These are phyloP conservation scores for Spizella passerina DNA, from an alignment of 2,797 vertebrate species.

Conservation along the genomic window DNA sequence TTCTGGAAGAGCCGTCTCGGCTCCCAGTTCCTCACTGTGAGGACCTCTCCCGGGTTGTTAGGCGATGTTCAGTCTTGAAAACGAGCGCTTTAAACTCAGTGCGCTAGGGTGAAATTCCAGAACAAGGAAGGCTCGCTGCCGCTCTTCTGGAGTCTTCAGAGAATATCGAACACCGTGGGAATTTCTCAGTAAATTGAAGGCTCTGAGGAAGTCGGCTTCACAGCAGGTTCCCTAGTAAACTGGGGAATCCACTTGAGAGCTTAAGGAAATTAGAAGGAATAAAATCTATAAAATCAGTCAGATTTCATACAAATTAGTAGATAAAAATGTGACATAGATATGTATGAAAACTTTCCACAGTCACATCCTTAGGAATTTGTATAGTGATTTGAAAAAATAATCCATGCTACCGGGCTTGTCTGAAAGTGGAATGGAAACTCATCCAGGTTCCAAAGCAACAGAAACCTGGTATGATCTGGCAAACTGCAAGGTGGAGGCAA, in stretches of 20 bases:
- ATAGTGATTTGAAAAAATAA: neutral
- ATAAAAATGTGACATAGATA: neutral
- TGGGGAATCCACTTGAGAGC: neutral
- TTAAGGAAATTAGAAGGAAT: neutral
- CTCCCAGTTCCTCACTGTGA: neutral
- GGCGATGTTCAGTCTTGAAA: neutral
- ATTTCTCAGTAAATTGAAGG: neutral
- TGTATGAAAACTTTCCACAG: neutral
- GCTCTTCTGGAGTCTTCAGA: neutral
- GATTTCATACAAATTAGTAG: neutral
- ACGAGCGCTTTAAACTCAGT: neutral
- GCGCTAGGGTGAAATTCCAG: neutral
- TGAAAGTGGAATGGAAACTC: neutral
- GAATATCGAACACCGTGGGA: neutral
- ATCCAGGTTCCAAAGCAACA: neutral
- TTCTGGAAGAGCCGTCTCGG: neutral
- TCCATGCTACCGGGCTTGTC: rapidly evolving
- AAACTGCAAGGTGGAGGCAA: neutral
- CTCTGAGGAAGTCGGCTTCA: neutral
- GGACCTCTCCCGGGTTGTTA: neutral
- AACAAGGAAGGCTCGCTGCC: neutral
- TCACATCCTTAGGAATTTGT: neutral
- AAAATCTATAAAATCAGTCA: neutral
- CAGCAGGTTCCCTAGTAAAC: neutral
- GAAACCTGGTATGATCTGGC: neutral